Conservation (phyloP, 1,140 invertebrate genomes). For the Drosophila pruinosa region DNA sequence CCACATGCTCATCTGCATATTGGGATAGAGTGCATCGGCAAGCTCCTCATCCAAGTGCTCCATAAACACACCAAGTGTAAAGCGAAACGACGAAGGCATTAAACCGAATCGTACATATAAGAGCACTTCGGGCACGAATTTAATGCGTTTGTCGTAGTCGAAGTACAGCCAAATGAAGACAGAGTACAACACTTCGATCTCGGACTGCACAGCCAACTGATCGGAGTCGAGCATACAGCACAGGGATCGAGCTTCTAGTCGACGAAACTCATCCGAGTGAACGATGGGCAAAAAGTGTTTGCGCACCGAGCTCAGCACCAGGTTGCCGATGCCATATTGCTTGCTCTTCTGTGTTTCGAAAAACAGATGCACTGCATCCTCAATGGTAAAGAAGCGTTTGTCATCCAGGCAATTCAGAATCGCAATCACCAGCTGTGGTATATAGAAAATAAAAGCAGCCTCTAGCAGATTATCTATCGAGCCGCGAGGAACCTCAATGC, state of each 20-base stretch:
- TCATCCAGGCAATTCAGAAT: neutral
- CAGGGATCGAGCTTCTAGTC: neutral
- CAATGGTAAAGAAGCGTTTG: neutral
- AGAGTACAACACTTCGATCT: conserved; percentile 24
- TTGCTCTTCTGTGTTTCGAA: neutral
- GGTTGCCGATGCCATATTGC: neutral
- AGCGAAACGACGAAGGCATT: neutral
- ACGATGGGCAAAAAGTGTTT: conserved; percentile 1
- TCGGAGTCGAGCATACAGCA: neutral
- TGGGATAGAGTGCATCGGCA: neutral
- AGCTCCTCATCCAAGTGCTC: neutral
- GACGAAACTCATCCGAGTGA: neutral
- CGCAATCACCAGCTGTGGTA: neutral
- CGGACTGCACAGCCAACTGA: conserved; percentile 3
- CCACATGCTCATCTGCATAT: neutral
- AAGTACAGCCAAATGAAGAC: neutral
- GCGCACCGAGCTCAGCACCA: neutral
- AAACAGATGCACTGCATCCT: neutral
- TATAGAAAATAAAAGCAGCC: neutral
- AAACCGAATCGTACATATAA: neutral
- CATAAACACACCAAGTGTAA: neutral
- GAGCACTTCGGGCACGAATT: neutral
- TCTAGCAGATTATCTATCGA: neutral
- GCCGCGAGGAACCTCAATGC: neutral
- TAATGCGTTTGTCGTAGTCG: neutral